These are phyloP conservation scores for Watsonalla binaria DNA, from an alignment of 2,888 invertebrate species.

Conservation along the genomic window DNA sequence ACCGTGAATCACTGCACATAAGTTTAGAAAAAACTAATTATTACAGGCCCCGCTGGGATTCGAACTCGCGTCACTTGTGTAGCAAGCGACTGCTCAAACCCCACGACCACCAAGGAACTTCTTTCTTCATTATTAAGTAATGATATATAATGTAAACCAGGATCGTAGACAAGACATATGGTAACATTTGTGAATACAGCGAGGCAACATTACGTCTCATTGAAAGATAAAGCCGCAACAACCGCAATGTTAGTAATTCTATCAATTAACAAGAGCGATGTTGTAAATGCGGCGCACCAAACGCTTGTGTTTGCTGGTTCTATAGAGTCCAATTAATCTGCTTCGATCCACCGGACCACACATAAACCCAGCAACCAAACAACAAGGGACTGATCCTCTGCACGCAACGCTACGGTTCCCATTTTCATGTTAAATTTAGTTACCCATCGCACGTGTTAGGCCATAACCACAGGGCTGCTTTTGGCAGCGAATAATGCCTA, in stretches of 20 bases:
- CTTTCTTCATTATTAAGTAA: no score
- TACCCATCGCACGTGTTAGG: conserved; percentile 40
- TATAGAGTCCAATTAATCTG: conserved; percentile 56
- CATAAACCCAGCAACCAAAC: conserved; percentile 41
- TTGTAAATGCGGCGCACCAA: conserved; percentile 34
- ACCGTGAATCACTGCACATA: no score
- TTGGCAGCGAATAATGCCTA: conserved; percentile 59
- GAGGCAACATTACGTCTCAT: neutral
- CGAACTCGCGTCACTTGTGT: no score
- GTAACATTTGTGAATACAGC: neutral
- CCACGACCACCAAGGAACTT: no score
- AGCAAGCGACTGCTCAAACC: no score
- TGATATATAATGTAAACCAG: no score
- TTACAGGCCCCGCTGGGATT: no score
- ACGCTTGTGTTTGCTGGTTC: conserved; percentile 41
- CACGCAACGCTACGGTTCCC: conserved; percentile 43
- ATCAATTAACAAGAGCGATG: conserved; percentile 29
- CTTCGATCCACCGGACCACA: conserved; percentile 35
- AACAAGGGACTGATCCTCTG: conserved; percentile 31
- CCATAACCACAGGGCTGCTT: conserved; percentile 60
- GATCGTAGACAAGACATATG: no score
- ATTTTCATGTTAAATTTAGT: conserved; percentile 45
- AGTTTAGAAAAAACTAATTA: no score
- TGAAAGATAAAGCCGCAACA: neutral
- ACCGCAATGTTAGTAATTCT: conserved; percentile 31